These are phyloP conservation scores for Pachydiplax longipennis DNA, from an alignment of 2,888 invertebrate species.

Conservation along the genomic window DNA sequence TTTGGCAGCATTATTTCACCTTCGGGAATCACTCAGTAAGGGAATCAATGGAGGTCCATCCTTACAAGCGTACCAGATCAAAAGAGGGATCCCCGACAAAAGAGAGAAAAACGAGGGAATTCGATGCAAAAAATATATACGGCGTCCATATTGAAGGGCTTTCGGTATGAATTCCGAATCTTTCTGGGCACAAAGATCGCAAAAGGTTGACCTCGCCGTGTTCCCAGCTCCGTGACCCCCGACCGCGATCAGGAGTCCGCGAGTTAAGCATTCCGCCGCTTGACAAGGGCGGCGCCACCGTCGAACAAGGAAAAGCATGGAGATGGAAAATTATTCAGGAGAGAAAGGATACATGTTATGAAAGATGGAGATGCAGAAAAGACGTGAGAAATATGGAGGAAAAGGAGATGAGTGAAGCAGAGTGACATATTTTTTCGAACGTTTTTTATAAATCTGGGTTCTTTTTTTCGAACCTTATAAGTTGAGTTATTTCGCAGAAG, in stretches of 20 bases:
- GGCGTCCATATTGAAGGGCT: neutral
- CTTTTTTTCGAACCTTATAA: too few relatives aligned
- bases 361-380: too few relatives aligned
- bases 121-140: neutral
- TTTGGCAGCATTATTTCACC: neutral
- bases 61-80: neutral
- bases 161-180: neutral
- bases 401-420: too few relatives aligned
- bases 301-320: neutral
- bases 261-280: neutral
- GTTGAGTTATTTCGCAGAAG: too few relatives aligned
- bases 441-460: too few relatives aligned
- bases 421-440: too few relatives aligned
- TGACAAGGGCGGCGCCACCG: neutral
- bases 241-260: neutral
- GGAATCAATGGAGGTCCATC: neutral
- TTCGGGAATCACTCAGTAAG: neutral
- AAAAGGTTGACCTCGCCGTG: neutral
- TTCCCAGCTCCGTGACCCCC: neutral
- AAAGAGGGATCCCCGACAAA: neutral
- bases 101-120: neutral
- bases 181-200: neutral
- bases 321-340: neutral
- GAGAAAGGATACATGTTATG: neutral
- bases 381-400: too few relatives aligned